phyloP scores from a whole-genome alignment of 2,797 vertebrate genomes.

The Sebastes iracundus region DNA sequence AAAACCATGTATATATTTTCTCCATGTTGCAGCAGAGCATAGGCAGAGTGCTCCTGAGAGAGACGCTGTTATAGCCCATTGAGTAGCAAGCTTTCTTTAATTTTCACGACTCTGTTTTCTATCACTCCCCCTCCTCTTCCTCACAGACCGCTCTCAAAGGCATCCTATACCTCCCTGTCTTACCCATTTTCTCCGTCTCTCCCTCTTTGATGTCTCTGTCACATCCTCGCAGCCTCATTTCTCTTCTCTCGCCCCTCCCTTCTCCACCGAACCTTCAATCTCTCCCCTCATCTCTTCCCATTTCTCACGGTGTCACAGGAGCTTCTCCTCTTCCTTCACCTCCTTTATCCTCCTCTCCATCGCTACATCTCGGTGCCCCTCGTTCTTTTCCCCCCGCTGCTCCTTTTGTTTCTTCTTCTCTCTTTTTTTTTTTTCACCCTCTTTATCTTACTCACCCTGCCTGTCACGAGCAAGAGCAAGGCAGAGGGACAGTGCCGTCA shows the following conservation, averaged over 20 bases:
- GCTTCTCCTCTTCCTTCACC: not conserved
- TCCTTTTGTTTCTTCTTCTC: not conserved
- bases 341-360: not conserved
- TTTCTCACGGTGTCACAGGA: constrained; percentile 5
- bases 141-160: constrained; percentile 9
- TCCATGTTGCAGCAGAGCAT: not conserved
- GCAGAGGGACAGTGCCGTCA: constrained; percentile 37
- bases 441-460: constrained; percentile 36
- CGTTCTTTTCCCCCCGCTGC: not conserved
- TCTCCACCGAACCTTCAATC: not conserved
- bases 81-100: constrained; percentile 16
- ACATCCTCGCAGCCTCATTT: constrained; percentile 33
- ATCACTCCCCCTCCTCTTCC: not conserved
- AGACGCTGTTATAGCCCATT: not conserved
- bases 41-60: not conserved
- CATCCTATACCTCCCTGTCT: constrained; percentile 17
- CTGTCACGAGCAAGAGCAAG: constrained; percentile 43
- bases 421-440: not conserved
- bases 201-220: constrained; percentile 49
- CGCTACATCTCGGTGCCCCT: not conserved
- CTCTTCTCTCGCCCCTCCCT: constrained; percentile 3
- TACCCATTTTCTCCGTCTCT: constrained; percentile 10
- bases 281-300: not conserved
- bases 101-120: constrained; percentile 12
- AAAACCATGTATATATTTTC: not conserved